Conservation (phyloP, 2,797 vertebrate genomes). For the Enteromius anoplus region DNA sequence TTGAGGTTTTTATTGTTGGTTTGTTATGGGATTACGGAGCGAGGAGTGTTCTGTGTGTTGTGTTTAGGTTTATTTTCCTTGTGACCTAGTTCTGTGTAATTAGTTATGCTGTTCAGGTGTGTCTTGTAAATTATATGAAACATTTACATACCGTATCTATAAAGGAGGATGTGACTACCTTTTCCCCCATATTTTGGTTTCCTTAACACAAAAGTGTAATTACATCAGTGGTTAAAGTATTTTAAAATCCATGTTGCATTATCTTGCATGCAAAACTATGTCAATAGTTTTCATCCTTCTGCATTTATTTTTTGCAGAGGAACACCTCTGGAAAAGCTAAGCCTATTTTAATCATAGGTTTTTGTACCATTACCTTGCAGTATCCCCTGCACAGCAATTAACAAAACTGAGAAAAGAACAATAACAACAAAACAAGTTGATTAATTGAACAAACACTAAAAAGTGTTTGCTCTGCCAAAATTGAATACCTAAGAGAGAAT, state of each 20-base stretch:
- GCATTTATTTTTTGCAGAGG: background rate
- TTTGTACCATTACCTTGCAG: background rate
- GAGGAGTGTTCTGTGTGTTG: too few species aligned
- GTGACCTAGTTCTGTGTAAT: too few species aligned
- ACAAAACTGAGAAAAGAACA: background rate
- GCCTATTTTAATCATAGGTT: background rate
- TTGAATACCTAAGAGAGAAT: slow-evolving; percentile 16
- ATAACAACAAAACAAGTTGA: background rate
- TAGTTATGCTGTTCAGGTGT: too few species aligned
- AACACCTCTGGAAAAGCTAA: background rate
- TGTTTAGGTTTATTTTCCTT: too few species aligned
- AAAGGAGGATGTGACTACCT: background rate
- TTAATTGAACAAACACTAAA: slow-evolving; percentile 17
- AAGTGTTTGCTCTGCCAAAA: slow-evolving; percentile 31
- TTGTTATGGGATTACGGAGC: too few species aligned
- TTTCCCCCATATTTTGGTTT: background rate
- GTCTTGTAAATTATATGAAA: too few species aligned
- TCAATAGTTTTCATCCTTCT: background rate
- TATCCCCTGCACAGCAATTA: slow-evolving; percentile 21
- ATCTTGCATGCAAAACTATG: background rate
- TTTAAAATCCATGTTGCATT: background rate
- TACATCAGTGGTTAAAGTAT: background rate
- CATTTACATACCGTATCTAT: too few species aligned
- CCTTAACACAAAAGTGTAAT: background rate
- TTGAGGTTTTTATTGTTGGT: too few species aligned